phyloP scores from a whole-genome alignment of 2,113 vertebrate species.

The Glaucomys volans region DNA sequence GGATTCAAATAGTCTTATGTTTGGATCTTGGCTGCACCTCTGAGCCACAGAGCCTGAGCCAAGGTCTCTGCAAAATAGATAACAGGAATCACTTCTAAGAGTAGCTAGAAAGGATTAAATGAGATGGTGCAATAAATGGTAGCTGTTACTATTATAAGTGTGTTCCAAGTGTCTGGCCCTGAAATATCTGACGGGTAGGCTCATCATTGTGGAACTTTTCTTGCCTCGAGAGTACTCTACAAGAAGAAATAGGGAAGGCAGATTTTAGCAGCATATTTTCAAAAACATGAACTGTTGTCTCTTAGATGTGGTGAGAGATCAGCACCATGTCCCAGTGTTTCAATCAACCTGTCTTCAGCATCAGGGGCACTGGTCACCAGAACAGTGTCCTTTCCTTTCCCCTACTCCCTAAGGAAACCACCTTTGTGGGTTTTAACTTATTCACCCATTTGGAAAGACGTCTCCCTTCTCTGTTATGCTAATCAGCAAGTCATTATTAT shows the following conservation, averaged over 20 bases:
- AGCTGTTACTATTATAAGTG: background rate
- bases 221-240: background rate
- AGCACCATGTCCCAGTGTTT: fast-evolving
- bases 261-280: background rate
- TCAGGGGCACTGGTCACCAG: background rate
- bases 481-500: conserved; percentile 13
- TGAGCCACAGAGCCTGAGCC: background rate
- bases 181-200: too few species aligned
- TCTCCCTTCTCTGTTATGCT: background rate
- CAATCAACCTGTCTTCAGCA: background rate
- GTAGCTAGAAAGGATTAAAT: background rate
- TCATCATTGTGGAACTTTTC: background rate
- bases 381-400: background rate
- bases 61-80: background rate
- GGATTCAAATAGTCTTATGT: background rate
- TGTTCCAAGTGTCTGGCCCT: background rate
- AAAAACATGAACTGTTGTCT: background rate
- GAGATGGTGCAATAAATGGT: background rate
- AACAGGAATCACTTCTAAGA: fast-evolving
- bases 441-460: conserved; percentile 6
- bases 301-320: background rate
- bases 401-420: background rate
- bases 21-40: background rate
- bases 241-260: background rate
- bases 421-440: background rate